Percentiles rank a stretch among this genome's conserved stretches.
phyloP scores from a whole-genome alignment of 2,888 invertebrate species.

The Caenorhabditis panamensis region DNA sequence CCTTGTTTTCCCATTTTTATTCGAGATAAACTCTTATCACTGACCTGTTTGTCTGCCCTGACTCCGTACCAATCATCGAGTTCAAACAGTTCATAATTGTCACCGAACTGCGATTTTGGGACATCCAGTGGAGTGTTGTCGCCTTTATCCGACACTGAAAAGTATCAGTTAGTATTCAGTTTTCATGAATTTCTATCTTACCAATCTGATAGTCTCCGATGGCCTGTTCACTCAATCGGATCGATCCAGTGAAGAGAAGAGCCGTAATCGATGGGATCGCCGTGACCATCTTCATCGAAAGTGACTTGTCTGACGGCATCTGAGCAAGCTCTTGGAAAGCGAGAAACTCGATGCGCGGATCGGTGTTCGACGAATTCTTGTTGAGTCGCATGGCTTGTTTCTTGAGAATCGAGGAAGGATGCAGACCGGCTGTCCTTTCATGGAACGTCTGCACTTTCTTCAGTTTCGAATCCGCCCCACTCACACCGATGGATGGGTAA shows the following conservation, averaged over 20 bases:
- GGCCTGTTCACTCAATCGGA: conserved; percentile 63
- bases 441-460: conserved; percentile 75
- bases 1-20: no score
- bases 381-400: conserved; percentile 61
- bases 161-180: not conserved
- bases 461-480: conserved; percentile 82
- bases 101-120: not conserved
- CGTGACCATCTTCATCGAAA: conserved; percentile 85
- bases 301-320: conserved; percentile 41
- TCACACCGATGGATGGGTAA: conserved; percentile 90
- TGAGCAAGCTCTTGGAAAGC: conserved; percentile 77
- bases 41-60: conserved; percentile 21
- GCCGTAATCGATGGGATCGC: conserved; percentile 89
- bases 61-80: conserved; percentile 54
- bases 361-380: not conserved
- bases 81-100: conserved; percentile 10
- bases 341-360: conserved; percentile 74
- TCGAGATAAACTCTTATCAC: no score
- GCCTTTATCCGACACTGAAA: conserved; percentile 36
- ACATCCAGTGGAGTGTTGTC: not conserved
- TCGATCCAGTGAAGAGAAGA: conserved; percentile 88
- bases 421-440: conserved; percentile 66
- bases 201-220: conserved; percentile 70
- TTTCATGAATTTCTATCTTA: conserved; percentile 29
- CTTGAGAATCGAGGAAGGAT: conserved; percentile 75